Percentiles rank a stretch among this genome's conserved stretches.
Conservation (phyloP, 2,888 invertebrate genomes). For the Shargacucullia verbasci region DNA sequence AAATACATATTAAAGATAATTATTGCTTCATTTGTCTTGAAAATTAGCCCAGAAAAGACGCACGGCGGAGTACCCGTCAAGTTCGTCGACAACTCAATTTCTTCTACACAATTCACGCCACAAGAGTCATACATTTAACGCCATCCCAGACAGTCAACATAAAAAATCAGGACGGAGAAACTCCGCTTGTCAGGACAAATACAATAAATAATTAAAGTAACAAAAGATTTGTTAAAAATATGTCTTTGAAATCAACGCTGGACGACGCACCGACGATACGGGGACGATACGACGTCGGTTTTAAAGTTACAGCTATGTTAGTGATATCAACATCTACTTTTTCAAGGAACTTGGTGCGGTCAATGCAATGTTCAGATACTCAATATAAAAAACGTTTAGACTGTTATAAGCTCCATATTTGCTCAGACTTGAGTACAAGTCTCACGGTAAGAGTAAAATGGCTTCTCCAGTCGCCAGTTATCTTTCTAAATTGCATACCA, state of each 20-base stretch:
- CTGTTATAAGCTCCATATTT: neutral
- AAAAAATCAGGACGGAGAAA: neutral
- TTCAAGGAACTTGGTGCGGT: too few species aligned
- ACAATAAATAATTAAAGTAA: neutral
- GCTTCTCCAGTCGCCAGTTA: too few species aligned
- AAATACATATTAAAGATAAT: constrained; percentile 4
- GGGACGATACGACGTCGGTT: neutral
- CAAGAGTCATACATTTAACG: neutral
- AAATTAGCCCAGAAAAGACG: neutral
- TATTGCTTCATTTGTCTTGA: neutral
- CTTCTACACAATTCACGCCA: constrained; percentile 11
- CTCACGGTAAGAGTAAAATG: too few species aligned
- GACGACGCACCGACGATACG: neutral
- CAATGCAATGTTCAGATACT: too few species aligned
- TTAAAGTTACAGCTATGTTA: neutral
- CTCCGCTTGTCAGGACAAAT: constrained; percentile 1
- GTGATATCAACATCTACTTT: too few species aligned
- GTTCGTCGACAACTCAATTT: neutral
- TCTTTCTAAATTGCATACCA: too few species aligned
- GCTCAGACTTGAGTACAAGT: constrained; percentile 3
- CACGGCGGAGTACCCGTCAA: neutral
- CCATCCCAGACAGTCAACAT: constrained; percentile 11
- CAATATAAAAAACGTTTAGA: neutral
- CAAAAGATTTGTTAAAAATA: neutral
- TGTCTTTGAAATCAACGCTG: constrained; percentile 5